Evolutionary conservation across 2,797 vertebrate species (phyloP), one percentile per base, ranked within the genome.

Genomic region (Scarus forsteni): DNA sequence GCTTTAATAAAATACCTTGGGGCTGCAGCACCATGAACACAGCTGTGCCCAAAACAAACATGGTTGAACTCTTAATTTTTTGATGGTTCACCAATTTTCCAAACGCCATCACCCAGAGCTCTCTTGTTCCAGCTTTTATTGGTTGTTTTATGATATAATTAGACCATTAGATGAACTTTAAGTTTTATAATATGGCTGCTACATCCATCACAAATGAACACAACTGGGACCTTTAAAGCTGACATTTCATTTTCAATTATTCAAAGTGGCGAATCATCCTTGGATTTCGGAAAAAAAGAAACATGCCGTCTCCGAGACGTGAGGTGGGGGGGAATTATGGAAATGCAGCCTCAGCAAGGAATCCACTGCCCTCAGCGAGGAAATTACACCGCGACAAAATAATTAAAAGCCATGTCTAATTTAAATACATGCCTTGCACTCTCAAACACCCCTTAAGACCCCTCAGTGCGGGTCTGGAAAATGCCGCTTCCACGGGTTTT

Each of bases 361-460:
- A 68, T 53, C 34, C 75, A 64, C 72, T 77, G 87, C 91, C 92
- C 84, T 70, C 58, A 82, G 92, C 88, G 4, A 88, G 87, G 80
- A 93, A 93, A 94, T 92, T 83, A 93, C 85, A 79, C 78, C 61
- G 79, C 69, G 77, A 91, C 87, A 89, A 92, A 92, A 90, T 94
- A 93, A 95, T 95, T 94, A 93, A 93, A 92, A 93, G 72, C 79
- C 83, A 77, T 89, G 90, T 93, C 89, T 88, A 88, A 93, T 92
- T 93, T 91, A 88, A 85, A 93, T 85, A 84, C 88, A 81, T 73
- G 80, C 86, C 77, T 68, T 51, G 50, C 61, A 40, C 73, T 85
- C 68, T 63, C 48, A 90, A 90, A 86, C 63, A 81, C 80, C 85
- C 84, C 78, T 84, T 85, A 62, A 63, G 85, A 86, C 67, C 63